Percentiles rank a stretch among this genome's conserved stretches.
Evolutionary conservation across 2,113 vertebrate genomes (phyloP).

Genomic region (Corapipo altera): DNA sequence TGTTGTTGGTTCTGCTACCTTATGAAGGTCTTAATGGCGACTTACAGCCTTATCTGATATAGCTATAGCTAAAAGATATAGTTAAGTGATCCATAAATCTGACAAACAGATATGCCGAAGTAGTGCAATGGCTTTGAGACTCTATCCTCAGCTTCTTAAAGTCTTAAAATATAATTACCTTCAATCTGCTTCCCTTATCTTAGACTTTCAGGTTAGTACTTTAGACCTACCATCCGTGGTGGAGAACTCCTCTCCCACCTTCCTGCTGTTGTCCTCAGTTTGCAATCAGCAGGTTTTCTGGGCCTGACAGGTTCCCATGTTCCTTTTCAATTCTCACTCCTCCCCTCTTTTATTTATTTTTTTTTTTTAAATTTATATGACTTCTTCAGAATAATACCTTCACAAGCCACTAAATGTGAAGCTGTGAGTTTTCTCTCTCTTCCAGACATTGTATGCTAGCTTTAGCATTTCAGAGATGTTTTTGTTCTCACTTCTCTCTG

Average conservation of each 20-base stretch:
- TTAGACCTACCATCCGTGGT: neutral
- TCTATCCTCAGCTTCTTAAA: neutral
- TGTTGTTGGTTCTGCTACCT: neutral
- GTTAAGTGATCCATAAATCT: neutral
- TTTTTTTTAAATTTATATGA: neutral
- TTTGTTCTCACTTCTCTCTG: neutral
- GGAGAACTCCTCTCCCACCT: neutral
- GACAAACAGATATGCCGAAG: neutral
- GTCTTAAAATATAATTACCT: neutral
- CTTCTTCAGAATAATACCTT: neutral
- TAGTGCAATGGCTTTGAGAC: neutral
- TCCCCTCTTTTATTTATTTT: neutral
- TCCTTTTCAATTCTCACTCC: neutral
- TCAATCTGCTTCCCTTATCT: neutral
- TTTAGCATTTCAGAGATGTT: neutral
- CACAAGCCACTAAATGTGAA: neutral
- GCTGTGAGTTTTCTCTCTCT: neutral
- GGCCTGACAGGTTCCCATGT: neutral
- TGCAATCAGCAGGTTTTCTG: neutral
- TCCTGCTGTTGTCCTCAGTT: slow-evolving; percentile 1
- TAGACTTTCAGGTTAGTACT: neutral
- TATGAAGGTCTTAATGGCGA: neutral
- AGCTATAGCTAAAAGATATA: neutral
- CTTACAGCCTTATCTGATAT: neutral
- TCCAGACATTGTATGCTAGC: neutral